Base-by-base conservation (phyloP, 2,888 invertebrate species). In the Phlogophora meticulosa region DNA sequence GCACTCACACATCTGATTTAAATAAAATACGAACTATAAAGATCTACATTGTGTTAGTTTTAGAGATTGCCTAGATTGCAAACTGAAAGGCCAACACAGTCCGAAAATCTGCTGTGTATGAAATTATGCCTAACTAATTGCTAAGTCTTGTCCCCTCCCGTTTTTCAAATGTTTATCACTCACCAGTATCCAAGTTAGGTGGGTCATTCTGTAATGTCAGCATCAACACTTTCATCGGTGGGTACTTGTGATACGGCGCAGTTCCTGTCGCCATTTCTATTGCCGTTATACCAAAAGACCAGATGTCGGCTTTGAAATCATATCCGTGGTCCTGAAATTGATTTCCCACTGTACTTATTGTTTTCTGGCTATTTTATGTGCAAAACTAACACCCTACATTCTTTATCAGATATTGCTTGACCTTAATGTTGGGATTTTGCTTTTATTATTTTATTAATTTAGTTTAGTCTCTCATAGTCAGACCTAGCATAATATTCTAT, bases 211-310 rank as follows among this genome's bases (percentile, higher is more conserved):
- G 99, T 69, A 99, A 95, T 0, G 99, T 99, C 78, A 99, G 94
- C 99, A 99, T 99, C 64, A 99, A 96, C 58, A 99, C 98, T 96
- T 99, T 99, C 99, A 99, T 99, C 0, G 99, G 99, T 38, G 99
- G 99, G 91, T 98, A 99, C 92, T 99, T 99, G 91, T 99, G 99
- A 91, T 99, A 99, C 0, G 99, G 99, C 0, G 99, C 99, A 0
- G 99, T 99, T 15, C 99, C 99, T 1, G 99, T 98, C 0, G 99
- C 99, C 97, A 99, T 98, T 95, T 99, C 99, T 83, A 99, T 99
- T 0, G 99, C 99, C 0, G 99, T 99, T 78, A 99, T 99, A 28
- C 99, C 99, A 88, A 99, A 97, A 7, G 96, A 96, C 96, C 96
- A 96, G 43, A 96, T 96, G 77, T 96, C 96, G 3, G 99, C 99